Evolutionary conservation across 2,888 invertebrate genomes (phyloP), one percentile per base, ranked within the genome.

Genomic region (Polyploca ridens): DNA sequence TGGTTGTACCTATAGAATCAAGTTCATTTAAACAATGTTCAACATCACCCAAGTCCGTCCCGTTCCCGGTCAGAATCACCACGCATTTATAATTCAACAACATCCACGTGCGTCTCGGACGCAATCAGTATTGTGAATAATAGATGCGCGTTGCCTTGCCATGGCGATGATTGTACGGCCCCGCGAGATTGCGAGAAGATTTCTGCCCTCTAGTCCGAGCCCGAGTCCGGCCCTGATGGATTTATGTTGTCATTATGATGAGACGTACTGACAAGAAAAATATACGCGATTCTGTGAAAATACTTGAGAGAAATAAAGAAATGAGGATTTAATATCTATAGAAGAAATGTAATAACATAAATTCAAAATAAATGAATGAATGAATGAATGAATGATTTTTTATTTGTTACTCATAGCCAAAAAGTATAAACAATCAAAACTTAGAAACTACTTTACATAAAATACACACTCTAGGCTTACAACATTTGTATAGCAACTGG

Each of bases 61-160:
- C 89, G 77, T 68, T 69, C 14, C 49, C 69, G 81, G 86, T 84
- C 88, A 85, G 84, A 82, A 82, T 88, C 82, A 85, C 89, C 89
- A 67, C 79, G 80, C 80, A 92, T 93, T 83, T 90, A 92, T 93
- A 88, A 93, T 93, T 89, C 89, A 93, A 75, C 64, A 78, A 80
- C 83, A 89, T 88, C 89, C 90, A 88, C 90, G 90, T 92, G 90
- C 90, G 89, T 89, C 89, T 91, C 89, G 90, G 90, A 93, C 94
- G 91, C 94, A 94, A 94, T 94, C 94, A 94, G 90, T 92, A 93
- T 92, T 84, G 86, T 94, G 90, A 94, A 94, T 94, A 92, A 94
- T 94, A 85, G 86, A 94, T 93, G 86, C 69, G 73, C 71, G n/a
- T 54, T 19, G 54, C 54, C 54, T 19, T 54, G 19, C 73, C 71